Base-by-base conservation (phyloP, 2,888 invertebrate genomes). In the Clusia tigrina region DNA sequence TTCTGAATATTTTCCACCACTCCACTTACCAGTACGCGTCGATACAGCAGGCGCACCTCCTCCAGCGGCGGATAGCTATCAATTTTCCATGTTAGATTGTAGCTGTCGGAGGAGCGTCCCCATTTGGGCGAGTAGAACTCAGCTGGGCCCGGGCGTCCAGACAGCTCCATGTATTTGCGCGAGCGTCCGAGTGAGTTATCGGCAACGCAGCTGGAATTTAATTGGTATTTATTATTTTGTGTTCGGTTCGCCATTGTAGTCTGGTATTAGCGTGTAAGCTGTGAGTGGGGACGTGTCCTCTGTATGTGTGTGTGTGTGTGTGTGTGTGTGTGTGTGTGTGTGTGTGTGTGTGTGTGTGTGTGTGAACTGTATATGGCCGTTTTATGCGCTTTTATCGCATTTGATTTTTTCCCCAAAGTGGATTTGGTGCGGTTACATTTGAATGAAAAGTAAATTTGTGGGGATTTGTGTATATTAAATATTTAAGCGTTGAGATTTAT, bases 41-140 rank as follows among this genome's bases (percentile, higher is more conserved):
- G 84, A 75, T 90, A 91, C 10, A 90, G 86, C 58, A 91, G 86
- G 54, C 90, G 79, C 68, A 91, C 88, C 82, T 91, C 90, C 71
- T 89, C 88, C 20, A 91, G 83, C 56, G 90, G 90, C 37, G 90
- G 89, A 82, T 90, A 91, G 80, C 89, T 90, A 84, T 91, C 90
- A 57, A 91, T 89, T 64, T 87, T 86, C 87, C 91, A 91, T 67
- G 88, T 86, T 56, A 91, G 86, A 75, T 89, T 87, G 85, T 90
- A 91, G 55, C 86, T 85, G 73, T 87, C 85, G 63, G 87, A 84
- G 20, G 87, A 82, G 42, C 87, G 84, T 57, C 90, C 88, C 71
- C 89, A 87, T 24, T 90, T 89, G 15, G 88, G 86, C 80, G 87
- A 90, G 54, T 88, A 87, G 83, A 91, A 90, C 67, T 89, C 87